Conservation (phyloP, 2,888 invertebrate genomes). For the Napeogenes inachia region DNA sequence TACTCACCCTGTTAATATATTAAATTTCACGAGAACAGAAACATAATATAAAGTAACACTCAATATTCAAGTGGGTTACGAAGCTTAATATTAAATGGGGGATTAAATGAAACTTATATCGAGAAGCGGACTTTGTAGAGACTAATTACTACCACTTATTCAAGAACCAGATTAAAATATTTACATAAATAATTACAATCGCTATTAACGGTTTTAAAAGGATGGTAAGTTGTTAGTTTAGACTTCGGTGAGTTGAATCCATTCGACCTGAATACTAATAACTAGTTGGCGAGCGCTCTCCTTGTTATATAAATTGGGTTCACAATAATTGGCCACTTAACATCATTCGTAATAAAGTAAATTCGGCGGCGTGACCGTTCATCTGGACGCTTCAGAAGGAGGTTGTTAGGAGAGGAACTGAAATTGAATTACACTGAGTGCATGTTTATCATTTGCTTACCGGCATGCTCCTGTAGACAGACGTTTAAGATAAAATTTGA, state of each 20-base stretch:
- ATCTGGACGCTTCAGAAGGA: slow-evolving; percentile 58
- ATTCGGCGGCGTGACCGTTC: slow-evolving; percentile 59
- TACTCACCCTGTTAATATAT: no score
- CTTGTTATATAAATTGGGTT: slow-evolving; percentile 53
- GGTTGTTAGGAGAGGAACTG: slow-evolving; percentile 59
- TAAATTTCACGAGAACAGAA: no score
- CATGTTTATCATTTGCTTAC: slow-evolving; percentile 28
- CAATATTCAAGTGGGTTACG: neutral
- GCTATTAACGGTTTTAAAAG: slow-evolving; percentile 7
- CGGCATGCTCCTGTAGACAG: slow-evolving; percentile 3
- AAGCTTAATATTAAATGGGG: neutral
- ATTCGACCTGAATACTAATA: slow-evolving; percentile 47
- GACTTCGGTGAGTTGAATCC: slow-evolving; percentile 20
- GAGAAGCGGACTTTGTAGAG: neutral
- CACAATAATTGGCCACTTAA: slow-evolving; percentile 49
- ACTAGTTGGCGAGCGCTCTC: slow-evolving; percentile 43
- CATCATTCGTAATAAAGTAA: slow-evolving; percentile 62
- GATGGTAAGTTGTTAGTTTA: slow-evolving; percentile 19
- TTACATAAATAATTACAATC: slow-evolving; percentile 5
- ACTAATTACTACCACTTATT: slow-evolving; percentile 4
- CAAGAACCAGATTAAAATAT: neutral
- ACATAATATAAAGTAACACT: no score
- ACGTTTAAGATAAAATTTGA: no score
- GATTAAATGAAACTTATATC: neutral
- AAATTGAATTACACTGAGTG: slow-evolving; percentile 61